A percentile compares a stretch with the other conserved stretches of the same genome.
These are phyloP conservation scores for Solea senegalensis DNA, from an alignment of 2,113 vertebrate species.

Conservation along the genomic window DNA sequence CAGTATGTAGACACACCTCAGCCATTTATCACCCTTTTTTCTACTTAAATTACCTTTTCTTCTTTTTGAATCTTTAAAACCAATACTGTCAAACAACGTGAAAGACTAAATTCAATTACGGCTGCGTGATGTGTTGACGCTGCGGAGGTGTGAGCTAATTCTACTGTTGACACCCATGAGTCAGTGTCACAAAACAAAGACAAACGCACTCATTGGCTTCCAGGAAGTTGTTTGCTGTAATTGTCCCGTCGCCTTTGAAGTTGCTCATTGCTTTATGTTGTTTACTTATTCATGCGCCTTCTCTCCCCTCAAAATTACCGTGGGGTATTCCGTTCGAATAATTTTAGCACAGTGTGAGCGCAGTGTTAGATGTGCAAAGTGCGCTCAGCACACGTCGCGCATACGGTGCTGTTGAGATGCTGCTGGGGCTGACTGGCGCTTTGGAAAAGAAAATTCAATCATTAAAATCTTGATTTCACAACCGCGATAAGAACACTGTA, in stretches of 20 bases:
- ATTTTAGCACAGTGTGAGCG: constrained; percentile 74
- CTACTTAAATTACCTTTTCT: too few relatives aligned
- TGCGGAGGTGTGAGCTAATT: constrained; percentile 80
- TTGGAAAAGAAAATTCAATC: constrained; percentile 10
- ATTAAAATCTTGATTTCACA: constrained; percentile 23
- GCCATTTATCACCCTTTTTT: neutral
- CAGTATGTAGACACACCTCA: constrained; percentile 8
- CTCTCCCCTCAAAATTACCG: constrained; percentile 69
- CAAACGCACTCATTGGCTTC: constrained; percentile 74
- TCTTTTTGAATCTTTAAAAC: neutral
- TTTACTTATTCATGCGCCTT: constrained; percentile 80
- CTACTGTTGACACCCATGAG: constrained; percentile 80
- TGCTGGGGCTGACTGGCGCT: constrained; percentile 5
- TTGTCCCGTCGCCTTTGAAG: constrained; percentile 80
- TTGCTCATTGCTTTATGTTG: constrained; percentile 77
- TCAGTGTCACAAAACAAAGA: constrained; percentile 78
- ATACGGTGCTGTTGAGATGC: constrained; percentile 25
- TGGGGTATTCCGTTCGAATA: constrained; percentile 71
- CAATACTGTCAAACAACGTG: constrained; percentile 53
- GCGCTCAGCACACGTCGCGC: constrained; percentile 42
- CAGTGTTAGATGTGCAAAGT: constrained; percentile 64
- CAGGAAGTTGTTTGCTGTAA: constrained; percentile 73
- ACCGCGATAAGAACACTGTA: constrained; percentile 16
- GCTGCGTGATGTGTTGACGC: constrained; percentile 64
- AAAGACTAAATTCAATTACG: constrained; percentile 79